These are phyloP conservation scores for Microcebus jonahi DNA, from an alignment of 2,113 vertebrate species.

Conservation along the genomic window DNA sequence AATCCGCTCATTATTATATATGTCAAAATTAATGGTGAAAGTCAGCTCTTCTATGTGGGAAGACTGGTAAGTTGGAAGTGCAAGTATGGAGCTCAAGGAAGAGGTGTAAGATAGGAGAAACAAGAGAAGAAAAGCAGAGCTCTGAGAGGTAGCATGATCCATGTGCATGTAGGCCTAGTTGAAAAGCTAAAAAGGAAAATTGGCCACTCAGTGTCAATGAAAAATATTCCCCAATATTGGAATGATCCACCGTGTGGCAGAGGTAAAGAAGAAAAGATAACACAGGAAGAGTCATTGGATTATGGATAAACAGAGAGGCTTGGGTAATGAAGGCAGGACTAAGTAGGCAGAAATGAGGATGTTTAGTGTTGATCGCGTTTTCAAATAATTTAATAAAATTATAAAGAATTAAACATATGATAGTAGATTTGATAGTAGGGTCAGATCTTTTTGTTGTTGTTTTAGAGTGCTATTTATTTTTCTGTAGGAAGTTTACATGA, in stretches of 20 bases:
- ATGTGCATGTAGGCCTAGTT: neutral
- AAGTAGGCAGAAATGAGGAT: neutral
- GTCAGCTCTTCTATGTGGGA: neutral
- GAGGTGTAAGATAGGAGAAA: neutral
- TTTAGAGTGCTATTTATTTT: neutral
- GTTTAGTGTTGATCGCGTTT: neutral
- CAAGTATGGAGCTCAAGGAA: neutral
- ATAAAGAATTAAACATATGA: neutral
- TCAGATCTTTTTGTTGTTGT: neutral
- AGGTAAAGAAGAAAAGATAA: neutral
- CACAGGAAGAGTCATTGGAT: neutral
- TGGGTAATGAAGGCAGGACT: neutral
- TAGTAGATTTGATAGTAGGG: neutral
- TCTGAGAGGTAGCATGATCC: neutral
- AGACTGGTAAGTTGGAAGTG: neutral
- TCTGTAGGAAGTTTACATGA: neutral
- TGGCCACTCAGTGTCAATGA: neutral
- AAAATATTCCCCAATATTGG: neutral
- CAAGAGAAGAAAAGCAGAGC: neutral
- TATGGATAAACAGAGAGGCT: neutral
- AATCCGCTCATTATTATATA: neutral
- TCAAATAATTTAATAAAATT: constrained; percentile 14
- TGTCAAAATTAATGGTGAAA: neutral
- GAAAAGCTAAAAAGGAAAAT: constrained; percentile 6
- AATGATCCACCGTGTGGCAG: neutral